These are phyloP conservation scores for Scomberomorus guttatus DNA, from an alignment of 2,797 vertebrate genomes.

Conservation along the genomic window DNA sequence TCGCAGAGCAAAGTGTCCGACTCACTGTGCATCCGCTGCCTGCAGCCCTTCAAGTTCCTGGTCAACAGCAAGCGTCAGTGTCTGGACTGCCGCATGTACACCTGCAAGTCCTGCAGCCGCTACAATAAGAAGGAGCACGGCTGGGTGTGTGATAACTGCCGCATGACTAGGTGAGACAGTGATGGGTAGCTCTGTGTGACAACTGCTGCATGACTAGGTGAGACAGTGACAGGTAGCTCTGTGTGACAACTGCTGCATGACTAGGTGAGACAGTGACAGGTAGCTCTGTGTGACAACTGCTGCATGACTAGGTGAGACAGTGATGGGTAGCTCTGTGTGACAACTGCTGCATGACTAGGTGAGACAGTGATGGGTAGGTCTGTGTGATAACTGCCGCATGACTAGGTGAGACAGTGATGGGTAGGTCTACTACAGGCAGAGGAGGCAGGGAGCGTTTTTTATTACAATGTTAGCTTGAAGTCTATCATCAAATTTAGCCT, in stretches of 20 bases:
- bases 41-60: constrained; percentile 93
- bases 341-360: too few relatives aligned
- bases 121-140: constrained; percentile 91
- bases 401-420: too few relatives aligned
- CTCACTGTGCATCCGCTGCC: constrained; percentile 92
- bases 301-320: too few relatives aligned
- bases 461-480: too few relatives aligned
- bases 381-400: too few relatives aligned
- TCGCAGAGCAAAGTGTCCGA: constrained; percentile 83
- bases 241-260: too few relatives aligned
- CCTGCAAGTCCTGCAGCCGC: constrained; percentile 92
- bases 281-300: too few relatives aligned
- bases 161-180: constrained; percentile 88
- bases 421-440: too few relatives aligned
- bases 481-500: too few relatives aligned
- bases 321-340: too few relatives aligned
- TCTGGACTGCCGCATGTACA: constrained; percentile 89
- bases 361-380: too few relatives aligned
- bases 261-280: not conserved
- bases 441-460: too few relatives aligned
- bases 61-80: constrained; percentile 90
- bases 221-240: not conserved
- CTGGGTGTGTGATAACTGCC: constrained; percentile 95
- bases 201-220: not conserved
- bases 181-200: not conserved